A percentile compares a stretch with the other conserved stretches of the same genome.
Evolutionary conservation across 1,140 invertebrate genomes (phyloP).

Genomic region (Campodea augens): DNA sequence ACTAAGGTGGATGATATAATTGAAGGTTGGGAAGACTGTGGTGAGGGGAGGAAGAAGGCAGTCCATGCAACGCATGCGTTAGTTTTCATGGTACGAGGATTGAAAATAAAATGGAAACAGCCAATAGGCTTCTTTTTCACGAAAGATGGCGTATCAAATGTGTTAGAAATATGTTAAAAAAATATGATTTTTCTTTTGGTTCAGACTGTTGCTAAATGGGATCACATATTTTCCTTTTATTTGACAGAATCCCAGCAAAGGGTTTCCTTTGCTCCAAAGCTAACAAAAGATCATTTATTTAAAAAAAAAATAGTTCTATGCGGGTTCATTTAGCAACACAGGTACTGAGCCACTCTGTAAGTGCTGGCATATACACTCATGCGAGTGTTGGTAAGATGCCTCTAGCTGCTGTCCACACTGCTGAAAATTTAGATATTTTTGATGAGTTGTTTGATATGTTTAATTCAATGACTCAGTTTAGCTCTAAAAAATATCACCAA

Average conservation of each 20-base stretch:
- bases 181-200: not conserved
- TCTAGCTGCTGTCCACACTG: not conserved
- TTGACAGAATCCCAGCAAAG: not conserved
- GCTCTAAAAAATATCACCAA: not conserved
- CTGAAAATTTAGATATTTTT: not conserved
- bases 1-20: not conserved
- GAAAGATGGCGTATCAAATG: not conserved
- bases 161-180: not conserved
- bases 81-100: not conserved
- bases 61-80: not conserved
- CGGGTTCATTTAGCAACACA: not conserved
- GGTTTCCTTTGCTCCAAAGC: not conserved
- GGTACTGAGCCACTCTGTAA: not conserved
- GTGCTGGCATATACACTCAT: not conserved
- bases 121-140: not conserved
- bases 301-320: not conserved
- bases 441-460: not conserved
- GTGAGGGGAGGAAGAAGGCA: not conserved
- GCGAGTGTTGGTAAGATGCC: not conserved
- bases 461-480: not conserved
- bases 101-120: not conserved
- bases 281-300: not conserved
- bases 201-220: not conserved
- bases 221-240: not conserved
- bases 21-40: not conserved